Evolutionary conservation across 23 tunicate species (phyloP).

Genomic region (Trididemnum nubilum): DNA sequence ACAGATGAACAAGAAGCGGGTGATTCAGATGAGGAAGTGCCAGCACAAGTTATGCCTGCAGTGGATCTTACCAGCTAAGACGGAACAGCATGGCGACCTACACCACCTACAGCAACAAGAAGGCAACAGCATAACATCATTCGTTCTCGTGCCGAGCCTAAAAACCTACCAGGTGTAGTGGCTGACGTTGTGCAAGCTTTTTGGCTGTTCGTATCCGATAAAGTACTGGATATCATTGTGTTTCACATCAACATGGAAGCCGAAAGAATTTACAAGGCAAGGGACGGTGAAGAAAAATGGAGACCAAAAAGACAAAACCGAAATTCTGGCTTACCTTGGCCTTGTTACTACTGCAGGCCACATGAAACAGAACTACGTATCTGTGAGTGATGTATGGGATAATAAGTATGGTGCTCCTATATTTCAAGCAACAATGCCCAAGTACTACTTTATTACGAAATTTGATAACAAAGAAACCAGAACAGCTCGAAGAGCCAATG

Average conservation of each 20-base stretch:
- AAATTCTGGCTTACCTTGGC: constrained; percentile 12
- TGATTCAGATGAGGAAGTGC: not conserved
- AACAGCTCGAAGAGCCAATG: constrained; percentile 11
- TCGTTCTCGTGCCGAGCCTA: no score
- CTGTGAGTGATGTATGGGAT: not conserved
- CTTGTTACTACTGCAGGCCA: constrained; percentile 12
- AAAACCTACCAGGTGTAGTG: constrained; percentile 11
- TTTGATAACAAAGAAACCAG: constrained; percentile 10
- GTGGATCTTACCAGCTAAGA: no score
- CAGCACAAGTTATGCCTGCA: not conserved
- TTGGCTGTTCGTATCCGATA: not conserved
- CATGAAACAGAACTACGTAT: constrained; percentile 9
- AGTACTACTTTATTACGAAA: not conserved
- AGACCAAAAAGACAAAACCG: constrained; percentile 26
- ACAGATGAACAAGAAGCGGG: no score
- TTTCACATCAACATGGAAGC: constrained; percentile 9
- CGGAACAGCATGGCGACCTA: constrained; percentile 9
- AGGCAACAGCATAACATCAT: not conserved
- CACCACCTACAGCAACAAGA: not conserved
- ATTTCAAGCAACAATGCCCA: constrained; percentile 24
- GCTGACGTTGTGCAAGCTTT: constrained; percentile 13
- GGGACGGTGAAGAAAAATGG: not conserved
- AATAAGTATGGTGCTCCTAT: constrained; percentile 26
- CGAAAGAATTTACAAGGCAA: constrained; percentile 4
- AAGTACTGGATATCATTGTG: not conserved